These are phyloP conservation scores for Lutraria lutraria DNA, from an alignment of 2,888 invertebrate species.

Conservation along the genomic window DNA sequence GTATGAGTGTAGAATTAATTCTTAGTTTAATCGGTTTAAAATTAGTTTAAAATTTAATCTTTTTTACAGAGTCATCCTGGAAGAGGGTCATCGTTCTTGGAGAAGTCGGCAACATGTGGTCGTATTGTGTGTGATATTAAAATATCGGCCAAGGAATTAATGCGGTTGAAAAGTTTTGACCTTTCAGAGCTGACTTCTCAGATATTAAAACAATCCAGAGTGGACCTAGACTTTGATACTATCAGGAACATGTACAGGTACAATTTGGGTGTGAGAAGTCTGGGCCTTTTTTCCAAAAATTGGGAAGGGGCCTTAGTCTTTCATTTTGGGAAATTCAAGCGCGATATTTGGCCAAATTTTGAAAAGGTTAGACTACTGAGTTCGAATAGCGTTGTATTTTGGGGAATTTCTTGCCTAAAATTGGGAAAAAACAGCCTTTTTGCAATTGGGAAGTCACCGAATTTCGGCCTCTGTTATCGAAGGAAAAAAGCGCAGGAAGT, in stretches of 20 bases:
- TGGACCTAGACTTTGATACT: slow-evolving; percentile 84
- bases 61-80: slow-evolving; percentile 75
- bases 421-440: no score
- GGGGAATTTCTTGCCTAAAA: no score
- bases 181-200: slow-evolving; percentile 89
- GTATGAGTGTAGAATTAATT: no score
- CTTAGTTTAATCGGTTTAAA: not conserved
- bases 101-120: slow-evolving; percentile 89
- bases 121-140: slow-evolving; percentile 96
- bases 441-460: no score
- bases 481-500: no score
- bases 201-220: slow-evolving; percentile 85
- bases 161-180: slow-evolving; percentile 96
- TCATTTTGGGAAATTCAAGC: no score
- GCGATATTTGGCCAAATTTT: no score
- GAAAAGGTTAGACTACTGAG: no score
- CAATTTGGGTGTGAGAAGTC: not conserved
- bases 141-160: slow-evolving; percentile 96
- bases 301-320: no score
- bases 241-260: slow-evolving; percentile 85
- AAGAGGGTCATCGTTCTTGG: slow-evolving; percentile 72
- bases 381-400: no score
- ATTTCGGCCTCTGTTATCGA: no score
- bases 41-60: not conserved
- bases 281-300: no score